Base-by-base conservation (phyloP, 30 jellyfish, hydroid and myxozoan genomes). In the Clytia hemisphaerica region DNA sequence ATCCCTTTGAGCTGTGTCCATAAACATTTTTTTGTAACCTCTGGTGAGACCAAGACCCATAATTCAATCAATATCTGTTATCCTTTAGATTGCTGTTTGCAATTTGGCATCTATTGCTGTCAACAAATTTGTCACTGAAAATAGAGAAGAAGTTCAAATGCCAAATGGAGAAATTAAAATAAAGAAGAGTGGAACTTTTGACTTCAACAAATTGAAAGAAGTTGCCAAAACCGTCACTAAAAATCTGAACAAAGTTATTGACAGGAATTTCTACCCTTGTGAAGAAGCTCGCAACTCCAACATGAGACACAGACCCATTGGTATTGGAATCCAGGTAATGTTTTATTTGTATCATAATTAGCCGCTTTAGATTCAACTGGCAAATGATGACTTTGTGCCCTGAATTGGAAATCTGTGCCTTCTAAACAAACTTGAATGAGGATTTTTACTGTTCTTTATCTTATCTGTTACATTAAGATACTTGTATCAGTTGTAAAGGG, bases 221-320 rank as follows among this genome's bases (percentile, higher is more conserved):
- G 93, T 92, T 46, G 79, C 99, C 18, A 92, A 92, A 83, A 94
- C 84, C 35, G 77, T 65, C 6, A 83, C 95, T 25, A 67, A 88
- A 60, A 92, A 92, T 59, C 42, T 92, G 66, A 92, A 92, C 92
- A 83, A 72, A 67, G 96, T 92, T 26, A 92, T 92, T 45, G 99
- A 92, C 44, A 75, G 51, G 10, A 83, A 83, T 76, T 92, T 22
- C 65, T 92, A 92, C 61, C 99, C 99, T 10, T 57, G 73, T 24
- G 75, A 55, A 26, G 95, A 92, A 82, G 99, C 99, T 15, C 59
- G 79, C 27, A 92, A 84, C 38, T 92, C 99, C 2, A 92, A 92
- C 60, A 72, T 78, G 91, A 85, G 95, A 53, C 96, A 92, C 77
- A 68, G 99, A 30, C 99, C 99, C 21, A 82, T 92, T 54, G 99